phyloP scores from a whole-genome alignment of 2,797 vertebrate genomes.

The Hydrocynus forskahlii region DNA sequence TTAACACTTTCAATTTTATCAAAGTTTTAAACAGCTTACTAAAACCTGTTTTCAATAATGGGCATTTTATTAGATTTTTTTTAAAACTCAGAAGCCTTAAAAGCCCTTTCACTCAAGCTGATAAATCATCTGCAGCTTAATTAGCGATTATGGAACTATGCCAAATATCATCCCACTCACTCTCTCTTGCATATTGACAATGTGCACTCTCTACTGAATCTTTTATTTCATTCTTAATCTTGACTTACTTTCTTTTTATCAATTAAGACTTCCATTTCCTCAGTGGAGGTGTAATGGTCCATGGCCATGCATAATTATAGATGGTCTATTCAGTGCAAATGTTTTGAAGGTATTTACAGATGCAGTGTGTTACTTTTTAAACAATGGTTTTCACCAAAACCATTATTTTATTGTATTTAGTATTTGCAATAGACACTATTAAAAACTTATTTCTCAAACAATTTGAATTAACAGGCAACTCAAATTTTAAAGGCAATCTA shows the following conservation, averaged over 20 bases:
- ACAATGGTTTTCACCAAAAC: too few relatives aligned
- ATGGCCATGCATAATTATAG: not conserved
- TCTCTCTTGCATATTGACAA: not conserved
- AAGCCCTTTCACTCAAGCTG: slow-evolving; percentile 5
- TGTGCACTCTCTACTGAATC: not conserved
- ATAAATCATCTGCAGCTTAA: slow-evolving; percentile 15
- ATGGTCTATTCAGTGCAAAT: too few relatives aligned
- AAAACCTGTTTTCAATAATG: slow-evolving; percentile 6
- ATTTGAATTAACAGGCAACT: too few relatives aligned
- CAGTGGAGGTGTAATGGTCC: not conserved
- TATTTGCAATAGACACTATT: too few relatives aligned
- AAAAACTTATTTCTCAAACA: too few relatives aligned
- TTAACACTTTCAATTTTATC: not conserved
- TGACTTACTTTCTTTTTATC: slow-evolving; percentile 16
- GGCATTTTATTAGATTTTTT: not conserved
- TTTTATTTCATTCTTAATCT: not conserved
- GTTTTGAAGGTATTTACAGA: too few relatives aligned
- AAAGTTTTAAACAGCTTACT: not conserved
- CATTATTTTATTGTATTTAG: too few relatives aligned
- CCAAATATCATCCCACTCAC: not conserved
- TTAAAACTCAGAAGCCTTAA: not conserved
- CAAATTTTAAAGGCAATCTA: too few relatives aligned
- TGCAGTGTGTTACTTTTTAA: too few relatives aligned
- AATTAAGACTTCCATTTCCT: not conserved
- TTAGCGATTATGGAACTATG: not conserved